phyloP scores from a whole-genome alignment of 2,888 invertebrate genomes.

The Muschampia plurimacula region DNA sequence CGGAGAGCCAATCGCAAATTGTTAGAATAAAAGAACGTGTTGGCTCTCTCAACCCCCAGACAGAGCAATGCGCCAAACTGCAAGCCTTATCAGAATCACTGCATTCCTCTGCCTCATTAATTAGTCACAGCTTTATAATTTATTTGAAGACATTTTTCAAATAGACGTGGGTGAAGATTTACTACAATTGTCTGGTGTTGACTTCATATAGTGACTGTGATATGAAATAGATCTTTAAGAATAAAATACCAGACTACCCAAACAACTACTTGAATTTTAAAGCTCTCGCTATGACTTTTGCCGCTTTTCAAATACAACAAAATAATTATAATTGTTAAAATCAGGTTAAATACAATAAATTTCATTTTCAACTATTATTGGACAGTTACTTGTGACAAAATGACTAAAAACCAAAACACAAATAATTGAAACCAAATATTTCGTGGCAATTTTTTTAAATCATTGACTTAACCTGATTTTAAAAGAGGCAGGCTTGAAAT shows the following conservation, averaged over 20 bases:
- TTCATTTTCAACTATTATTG: slow-evolving; percentile 10
- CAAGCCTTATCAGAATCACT: slow-evolving; percentile 73
- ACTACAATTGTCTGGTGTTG: slow-evolving; percentile 6
- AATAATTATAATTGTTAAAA: slow-evolving; percentile 45
- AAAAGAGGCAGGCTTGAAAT: slow-evolving; percentile 63
- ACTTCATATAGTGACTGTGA: background rate
- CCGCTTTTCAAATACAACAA: slow-evolving; percentile 56
- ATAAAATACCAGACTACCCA: slow-evolving; percentile 15
- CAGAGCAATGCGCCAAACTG: slow-evolving; percentile 66
- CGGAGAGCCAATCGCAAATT: slow-evolving; percentile 67
- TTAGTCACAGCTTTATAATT: slow-evolving; percentile 67
- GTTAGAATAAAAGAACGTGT: slow-evolving; percentile 57
- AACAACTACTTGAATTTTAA: slow-evolving; percentile 11
- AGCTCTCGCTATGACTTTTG: slow-evolving; percentile 56
- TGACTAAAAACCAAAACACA: slow-evolving; percentile 37
- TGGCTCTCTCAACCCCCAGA: slow-evolving; percentile 69
- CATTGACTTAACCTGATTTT: slow-evolving; percentile 56
- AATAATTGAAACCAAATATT: slow-evolving; percentile 26
- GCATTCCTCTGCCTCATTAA: slow-evolving; percentile 67
- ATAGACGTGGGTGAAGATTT: slow-evolving; percentile 7
- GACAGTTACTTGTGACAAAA: slow-evolving; percentile 30
- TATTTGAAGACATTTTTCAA: slow-evolving; percentile 51
- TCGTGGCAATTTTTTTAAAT: slow-evolving; percentile 44
- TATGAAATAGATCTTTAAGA: slow-evolving; percentile 8
- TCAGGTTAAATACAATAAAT: slow-evolving; percentile 48